A percentile compares a stretch with the other conserved stretches of the same genome.
Evolutionary conservation across 2,113 vertebrate species (phyloP).

Genomic region (Balaeniceps rex): DNA sequence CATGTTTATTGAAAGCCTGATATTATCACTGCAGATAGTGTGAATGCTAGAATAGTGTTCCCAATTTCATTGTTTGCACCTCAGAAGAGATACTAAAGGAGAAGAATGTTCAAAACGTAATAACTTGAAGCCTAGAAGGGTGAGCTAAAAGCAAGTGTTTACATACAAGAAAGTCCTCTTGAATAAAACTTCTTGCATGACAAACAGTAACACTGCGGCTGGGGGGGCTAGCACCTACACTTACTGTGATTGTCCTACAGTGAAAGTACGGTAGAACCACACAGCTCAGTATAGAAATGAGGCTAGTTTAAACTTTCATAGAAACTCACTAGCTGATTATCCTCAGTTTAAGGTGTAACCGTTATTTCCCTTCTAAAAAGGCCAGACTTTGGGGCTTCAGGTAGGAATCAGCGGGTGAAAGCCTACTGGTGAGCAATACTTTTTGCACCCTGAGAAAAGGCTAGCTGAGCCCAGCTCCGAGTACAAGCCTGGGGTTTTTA

Average conservation of each 20-base stretch:
- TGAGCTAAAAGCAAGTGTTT: neutral
- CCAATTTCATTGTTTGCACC: neutral
- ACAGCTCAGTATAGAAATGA: neutral
- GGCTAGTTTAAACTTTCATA: neutral
- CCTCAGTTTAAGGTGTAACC: neutral
- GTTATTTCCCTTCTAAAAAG: neutral
- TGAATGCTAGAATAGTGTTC: neutral
- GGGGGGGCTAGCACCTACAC: neutral
- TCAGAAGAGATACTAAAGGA: neutral
- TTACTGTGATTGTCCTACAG: too few species aligned
- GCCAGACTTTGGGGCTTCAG: neutral
- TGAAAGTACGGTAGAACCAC: neutral
- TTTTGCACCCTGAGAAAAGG: neutral
- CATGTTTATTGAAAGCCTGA: neutral
- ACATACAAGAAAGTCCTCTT: neutral
- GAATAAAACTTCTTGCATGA: neutral
- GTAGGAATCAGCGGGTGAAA: neutral
- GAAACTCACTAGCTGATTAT: neutral
- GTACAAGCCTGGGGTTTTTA: neutral
- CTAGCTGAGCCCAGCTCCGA: neutral
- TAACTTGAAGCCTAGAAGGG: neutral
- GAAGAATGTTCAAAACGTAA: neutral
- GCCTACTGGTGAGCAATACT: neutral
- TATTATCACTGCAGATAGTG: neutral
- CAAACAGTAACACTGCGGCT: neutral